Evolutionary conservation across 2,888 invertebrate species (phyloP), one percentile per base, ranked within the genome.

Genomic region (Erebia ligea): DNA sequence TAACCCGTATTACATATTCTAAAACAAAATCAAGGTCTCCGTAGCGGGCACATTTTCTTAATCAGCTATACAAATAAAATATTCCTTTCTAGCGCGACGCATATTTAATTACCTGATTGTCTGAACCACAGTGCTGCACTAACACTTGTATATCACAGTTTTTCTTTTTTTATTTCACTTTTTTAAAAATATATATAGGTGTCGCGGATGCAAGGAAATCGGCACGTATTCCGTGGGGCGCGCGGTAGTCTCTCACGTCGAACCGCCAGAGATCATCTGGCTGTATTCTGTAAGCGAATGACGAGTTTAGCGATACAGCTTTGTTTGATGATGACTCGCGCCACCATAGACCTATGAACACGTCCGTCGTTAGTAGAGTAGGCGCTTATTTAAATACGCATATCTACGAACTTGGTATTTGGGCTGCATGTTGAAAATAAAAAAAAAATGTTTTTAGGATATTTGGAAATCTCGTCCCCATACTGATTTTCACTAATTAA

Each of bases 21-120:
- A 84, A 88, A 88, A 86, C 82, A 79, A 85, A 84, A 89, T 86
- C 92, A 92, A 91, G 92, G 91, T 84, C 84, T 82, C 64, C 70
- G 62, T 75, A 71, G 68, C 75, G 68, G 73, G 70, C 68, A 69
- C 73, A 74, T 72, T 73, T 74, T 74, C 70, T 76, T 65, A 62
- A 73, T 73, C 71, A 68, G 42, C 61, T 68, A 48, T 42, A 52
- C 50, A 63, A 65, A 42, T 45, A 50, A 68, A 61, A 69, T 68
- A 58, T 65, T 34, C 40, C 17, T 1, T 34, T 63, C n/a, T 2
- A 56, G 42, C 65, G 61, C 57, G 57, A 67, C 40, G 6, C 8
- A 13, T 17, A 52, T 58, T n/a, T 40, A 64, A 25, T 61, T 74
- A 74, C 74, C 74, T 72, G 63, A 54, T 50, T 25, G 50, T 70